Base-by-base conservation (phyloP, 2,888 invertebrate species). In the Lymantria monacha region DNA sequence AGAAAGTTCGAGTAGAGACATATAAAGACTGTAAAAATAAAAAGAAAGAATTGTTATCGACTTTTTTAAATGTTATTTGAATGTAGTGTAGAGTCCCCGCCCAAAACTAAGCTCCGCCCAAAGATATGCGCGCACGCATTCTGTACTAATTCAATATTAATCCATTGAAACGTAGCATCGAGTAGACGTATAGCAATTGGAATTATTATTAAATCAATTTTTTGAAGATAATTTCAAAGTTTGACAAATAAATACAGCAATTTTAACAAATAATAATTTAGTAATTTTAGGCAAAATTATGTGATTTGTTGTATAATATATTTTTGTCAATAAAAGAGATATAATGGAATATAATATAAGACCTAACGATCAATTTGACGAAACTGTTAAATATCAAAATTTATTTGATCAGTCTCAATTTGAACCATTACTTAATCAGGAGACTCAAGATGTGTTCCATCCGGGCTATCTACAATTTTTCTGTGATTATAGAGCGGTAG, bases 381-480 rank as follows among this genome's bases (percentile, higher is more conserved):
- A 70, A 0, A 42, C 52, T 1, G 10, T 33, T 1, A 62, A 67
- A 40, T 64, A 73, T 13, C 62, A 54, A 42, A 68, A 67, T 7
- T 33, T 12, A 7, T 1, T 54, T 9, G 50, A 57, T n/a, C 47
- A 44, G 13, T 22, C 49, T 0, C 59, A 58, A 11, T 59, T 52
- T 7, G 61, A 67, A 9, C 57, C 68, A 8, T 11, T 58, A n/a
- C 7, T 56, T 22, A 52, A 61, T 11, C 72, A 69, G 44, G 76
- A 76, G 7, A n/a, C n/a, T n/a, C 22, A 22, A 11, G 3, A 42
- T 42, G 8, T 14, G 3, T 62, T 68, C 30, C 65, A 70, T 8
- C 70, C 70, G 1, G 72, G 66, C 11, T 86, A 78, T 49, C 58
- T 85, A 44, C 85, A 84, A 0, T 75, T 85, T 63, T 73, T 76